These are phyloP conservation scores for Rutilus rutilus DNA, from an alignment of 2,113 vertebrate species.

Conservation along the genomic window DNA sequence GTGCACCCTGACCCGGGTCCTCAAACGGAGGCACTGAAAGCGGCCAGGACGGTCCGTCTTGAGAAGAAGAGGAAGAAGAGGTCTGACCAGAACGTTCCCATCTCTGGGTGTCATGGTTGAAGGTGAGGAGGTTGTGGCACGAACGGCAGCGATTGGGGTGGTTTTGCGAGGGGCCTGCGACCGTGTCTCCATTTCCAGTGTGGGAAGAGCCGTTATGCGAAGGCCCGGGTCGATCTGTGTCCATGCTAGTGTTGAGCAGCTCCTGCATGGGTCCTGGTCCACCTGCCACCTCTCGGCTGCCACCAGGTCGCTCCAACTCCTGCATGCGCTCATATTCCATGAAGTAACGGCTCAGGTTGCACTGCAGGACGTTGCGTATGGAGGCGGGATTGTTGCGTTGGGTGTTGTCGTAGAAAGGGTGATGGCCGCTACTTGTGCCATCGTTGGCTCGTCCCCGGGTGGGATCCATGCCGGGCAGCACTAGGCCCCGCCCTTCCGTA, in stretches of 20 bases:
- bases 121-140: conserved; percentile 98
- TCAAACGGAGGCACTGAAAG: conserved; percentile 55
- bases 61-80: conserved; percentile 75
- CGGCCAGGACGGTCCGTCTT: conserved; percentile 75
- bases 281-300: conserved; percentile 76
- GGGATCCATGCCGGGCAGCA: conserved; percentile 71
- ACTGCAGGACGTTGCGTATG: conserved; percentile 94
- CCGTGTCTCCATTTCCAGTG: conserved; percentile 80
- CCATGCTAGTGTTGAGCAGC: conserved; percentile 94
- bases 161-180: conserved; percentile 56
- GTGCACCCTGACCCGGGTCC: conserved; percentile 59
- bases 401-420: conserved; percentile 75
- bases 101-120: conserved; percentile 96
- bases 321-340: conserved; percentile 95
- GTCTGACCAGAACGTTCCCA: conserved; percentile 93
- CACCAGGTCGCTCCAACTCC: conserved; percentile 88
- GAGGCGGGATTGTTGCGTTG: conserved; percentile 75
- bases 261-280: conserved; percentile 87
- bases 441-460: conserved; percentile 67
- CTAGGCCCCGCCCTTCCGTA: conserved; percentile 90
- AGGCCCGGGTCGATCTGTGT: conserved; percentile 87
- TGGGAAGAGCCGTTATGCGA: conserved; percentile 83
- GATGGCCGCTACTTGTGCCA: conserved; percentile 81
- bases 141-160: conserved; percentile 96
- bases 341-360: conserved; percentile 97